These are phyloP conservation scores for Coreius guichenoti DNA, from an alignment of 2,797 vertebrate species.

Conservation along the genomic window DNA sequence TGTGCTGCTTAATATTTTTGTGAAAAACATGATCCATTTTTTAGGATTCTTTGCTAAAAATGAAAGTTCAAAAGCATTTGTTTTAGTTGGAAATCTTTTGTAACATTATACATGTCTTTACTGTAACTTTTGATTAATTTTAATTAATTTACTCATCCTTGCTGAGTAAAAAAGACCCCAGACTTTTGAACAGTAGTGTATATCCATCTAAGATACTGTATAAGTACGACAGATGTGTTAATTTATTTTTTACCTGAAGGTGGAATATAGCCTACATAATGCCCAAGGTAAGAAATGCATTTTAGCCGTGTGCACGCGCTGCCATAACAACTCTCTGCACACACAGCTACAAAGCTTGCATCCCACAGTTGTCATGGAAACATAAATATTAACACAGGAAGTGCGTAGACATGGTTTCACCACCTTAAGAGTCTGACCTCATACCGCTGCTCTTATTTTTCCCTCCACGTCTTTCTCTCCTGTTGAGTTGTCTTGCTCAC, in stretches of 20 bases:
- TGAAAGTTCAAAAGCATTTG: background rate
- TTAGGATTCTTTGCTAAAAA: background rate
- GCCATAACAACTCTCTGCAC: slow-evolving; percentile 36
- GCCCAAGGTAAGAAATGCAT: background rate
- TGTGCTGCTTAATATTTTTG: background rate
- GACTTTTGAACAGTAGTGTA: background rate
- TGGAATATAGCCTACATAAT: slow-evolving; percentile 8
- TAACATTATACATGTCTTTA: background rate
- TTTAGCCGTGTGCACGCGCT: background rate
- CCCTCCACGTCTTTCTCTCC: background rate
- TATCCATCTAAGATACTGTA: background rate
- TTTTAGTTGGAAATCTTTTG: background rate
- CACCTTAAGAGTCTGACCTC: background rate
- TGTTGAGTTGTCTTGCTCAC: background rate
- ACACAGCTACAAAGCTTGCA: slow-evolving; percentile 17
- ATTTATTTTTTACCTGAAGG: background rate
- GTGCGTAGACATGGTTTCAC: slow-evolving; percentile 12
- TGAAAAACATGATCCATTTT: background rate
- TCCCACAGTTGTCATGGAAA: slow-evolving; percentile 56
- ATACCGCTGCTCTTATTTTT: background rate
- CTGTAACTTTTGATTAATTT: background rate
- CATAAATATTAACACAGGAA: slow-evolving; percentile 61
- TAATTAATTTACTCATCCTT: too few species aligned
- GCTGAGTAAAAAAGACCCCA: background rate
- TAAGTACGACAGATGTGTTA: background rate